phyloP scores from a whole-genome alignment of 2,888 invertebrate genomes.

The Podabrus alpinus region DNA sequence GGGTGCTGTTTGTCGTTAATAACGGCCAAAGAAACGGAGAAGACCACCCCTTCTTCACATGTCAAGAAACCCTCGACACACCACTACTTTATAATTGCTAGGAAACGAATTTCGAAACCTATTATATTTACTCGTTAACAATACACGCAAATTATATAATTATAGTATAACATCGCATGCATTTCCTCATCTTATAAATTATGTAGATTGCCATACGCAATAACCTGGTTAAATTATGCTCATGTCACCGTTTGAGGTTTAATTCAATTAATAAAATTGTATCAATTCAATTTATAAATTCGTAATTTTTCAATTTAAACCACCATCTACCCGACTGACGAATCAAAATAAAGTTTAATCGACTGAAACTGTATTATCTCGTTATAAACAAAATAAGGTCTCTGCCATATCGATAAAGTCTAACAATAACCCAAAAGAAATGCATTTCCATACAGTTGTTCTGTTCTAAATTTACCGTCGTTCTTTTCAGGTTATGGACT shows the following conservation, averaged over 20 bases:
- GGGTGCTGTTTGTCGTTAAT: slow-evolving; percentile 24
- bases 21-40: slow-evolving; percentile 27
- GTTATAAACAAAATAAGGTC: background rate
- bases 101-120: slow-evolving; percentile 24
- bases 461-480: too few relatives aligned
- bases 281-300: background rate
- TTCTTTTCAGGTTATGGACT: background rate
- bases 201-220: slow-evolving; percentile 25
- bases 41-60: slow-evolving; percentile 45
- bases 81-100: slow-evolving; percentile 20
- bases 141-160: slow-evolving; percentile 33
- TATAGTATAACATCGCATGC: slow-evolving; percentile 29
- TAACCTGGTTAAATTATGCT: slow-evolving; percentile 28
- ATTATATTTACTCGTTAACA: slow-evolving; percentile 27
- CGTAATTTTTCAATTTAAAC: background rate
- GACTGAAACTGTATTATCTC: background rate
- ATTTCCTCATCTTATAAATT: slow-evolving; percentile 29
- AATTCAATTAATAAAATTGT: slow-evolving; percentile 6
- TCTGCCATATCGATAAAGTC: background rate
- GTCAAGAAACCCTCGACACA: slow-evolving; percentile 17
- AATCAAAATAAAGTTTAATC: background rate
- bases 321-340: background rate
- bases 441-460: background rate
- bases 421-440: background rate
- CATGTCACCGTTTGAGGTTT: slow-evolving; percentile 10